These are phyloP conservation scores for Orgyia antiqua DNA, from an alignment of 2,888 invertebrate species.

Conservation along the genomic window DNA sequence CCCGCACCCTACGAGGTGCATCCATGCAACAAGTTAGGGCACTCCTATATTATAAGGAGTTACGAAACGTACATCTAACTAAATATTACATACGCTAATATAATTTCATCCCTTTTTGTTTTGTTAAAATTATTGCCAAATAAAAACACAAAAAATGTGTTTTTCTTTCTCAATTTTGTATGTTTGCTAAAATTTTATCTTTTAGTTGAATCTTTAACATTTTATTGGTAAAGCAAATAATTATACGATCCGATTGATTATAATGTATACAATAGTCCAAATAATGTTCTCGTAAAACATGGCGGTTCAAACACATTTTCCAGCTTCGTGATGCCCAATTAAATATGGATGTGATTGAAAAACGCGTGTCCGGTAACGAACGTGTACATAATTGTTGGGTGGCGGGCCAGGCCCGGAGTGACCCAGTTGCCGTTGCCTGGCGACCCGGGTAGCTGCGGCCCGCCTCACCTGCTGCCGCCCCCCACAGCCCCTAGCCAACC, in stretches of 20 bases:
- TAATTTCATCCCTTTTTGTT: no score
- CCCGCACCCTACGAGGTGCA: conserved; percentile 41
- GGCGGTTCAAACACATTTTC: conserved; percentile 69
- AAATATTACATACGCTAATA: no score
- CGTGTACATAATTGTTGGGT: conserved; percentile 78
- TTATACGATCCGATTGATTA: no score
- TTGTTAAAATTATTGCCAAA: no score
- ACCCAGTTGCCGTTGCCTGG: conserved; percentile 76
- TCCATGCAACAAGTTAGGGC: conserved; percentile 76
- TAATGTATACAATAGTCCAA: no score
- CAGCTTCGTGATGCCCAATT: conserved; percentile 75
- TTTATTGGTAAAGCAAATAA: no score
- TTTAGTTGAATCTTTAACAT: no score
- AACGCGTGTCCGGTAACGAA: conserved; percentile 79
- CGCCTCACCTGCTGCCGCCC: conserved; percentile 27
- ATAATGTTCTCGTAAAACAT: conserved; percentile 62
- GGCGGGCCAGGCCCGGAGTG: conserved; percentile 67
- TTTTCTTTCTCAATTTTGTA: no score
- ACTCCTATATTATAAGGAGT: conserved; percentile 61
- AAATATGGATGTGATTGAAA: conserved; percentile 79
- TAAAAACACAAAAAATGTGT: no score
- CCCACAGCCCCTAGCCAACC: conserved; percentile 23
- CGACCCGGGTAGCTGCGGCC: conserved; percentile 53
- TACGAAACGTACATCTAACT: no score
- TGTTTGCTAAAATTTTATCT: no score